Base-by-base conservation (phyloP, 2,113 vertebrate species). In the Sorex araneus region DNA sequence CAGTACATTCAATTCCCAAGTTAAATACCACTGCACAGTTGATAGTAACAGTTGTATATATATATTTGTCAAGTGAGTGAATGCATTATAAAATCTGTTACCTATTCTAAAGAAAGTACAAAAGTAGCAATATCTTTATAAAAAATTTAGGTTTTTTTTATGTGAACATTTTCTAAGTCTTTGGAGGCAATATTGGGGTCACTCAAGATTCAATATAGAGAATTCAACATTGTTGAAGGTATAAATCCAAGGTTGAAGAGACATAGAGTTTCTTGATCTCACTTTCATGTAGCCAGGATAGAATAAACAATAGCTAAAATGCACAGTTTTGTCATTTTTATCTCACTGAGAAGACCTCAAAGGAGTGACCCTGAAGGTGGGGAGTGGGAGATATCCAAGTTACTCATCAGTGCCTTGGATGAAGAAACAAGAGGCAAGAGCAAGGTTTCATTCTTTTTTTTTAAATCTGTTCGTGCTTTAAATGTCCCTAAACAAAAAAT, bases 351-450 rank as follows among this genome's bases (percentile, higher is more conserved):
- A 75, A 30, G 82, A 74, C 10, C 21, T 13, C 2, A 40, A 76
- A 36, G 43, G 13, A 76, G 28, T 0, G 27, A 30, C 32, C 32
- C 32, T 30, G 67, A 30, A 27, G 40, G 19, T 2, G 4, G 9
- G 76, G n/a, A 81, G 8, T 12, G 3, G n/a, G 40, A 40, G n/a
- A 34, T 27, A 27, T 85, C 40, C 80, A 18, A 30, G 66, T 70
- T 4, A 25, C 16, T 50, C 21, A 1, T 86, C 66, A 71, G 4
- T 57, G 76, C 50, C 9, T 76, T 80, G 32, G 40, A 47, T 90
- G 77, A 90, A 76, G 78, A 92, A 77, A 70, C n/a, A 87, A 64
- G 64, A 64, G 57, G 67, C 69, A 93, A 86, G 63, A 70, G 50
- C 71, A 40, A 50, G 32, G 57, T 86, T 66, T 69, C 80, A 43